Evolutionary conservation across 2,113 vertebrate species (phyloP).

Genomic region (Heterochromis multidens): DNA sequence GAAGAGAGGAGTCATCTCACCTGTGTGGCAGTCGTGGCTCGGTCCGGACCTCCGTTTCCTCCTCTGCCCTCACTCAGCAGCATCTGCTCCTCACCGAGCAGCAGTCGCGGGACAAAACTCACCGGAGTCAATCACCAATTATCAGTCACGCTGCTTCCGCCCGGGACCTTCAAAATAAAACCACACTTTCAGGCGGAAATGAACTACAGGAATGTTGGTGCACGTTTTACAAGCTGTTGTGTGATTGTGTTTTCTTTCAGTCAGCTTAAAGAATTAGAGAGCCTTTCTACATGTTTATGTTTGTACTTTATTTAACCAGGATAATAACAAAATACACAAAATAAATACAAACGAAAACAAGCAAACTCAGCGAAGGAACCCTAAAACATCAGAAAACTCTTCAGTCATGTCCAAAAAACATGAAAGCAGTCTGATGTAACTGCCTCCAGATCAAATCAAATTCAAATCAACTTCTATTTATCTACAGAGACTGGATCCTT

Average conservation of each 20-base stretch:
- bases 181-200: too few relatives aligned
- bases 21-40: background rate
- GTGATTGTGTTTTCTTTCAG: background rate
- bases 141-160: background rate
- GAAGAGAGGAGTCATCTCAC: background rate
- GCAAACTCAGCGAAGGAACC: background rate
- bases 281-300: background rate
- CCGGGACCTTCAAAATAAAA: constrained; percentile 11
- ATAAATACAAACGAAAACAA: too few relatives aligned
- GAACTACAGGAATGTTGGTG: background rate
- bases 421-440: background rate
- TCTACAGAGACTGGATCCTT: background rate
- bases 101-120: background rate
- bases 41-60: background rate
- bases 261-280: too few relatives aligned
- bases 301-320: background rate
- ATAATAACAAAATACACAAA: background rate
- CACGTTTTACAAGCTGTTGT: background rate
- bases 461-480: background rate
- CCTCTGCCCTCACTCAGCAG: background rate
- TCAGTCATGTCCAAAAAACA: too few relatives aligned
- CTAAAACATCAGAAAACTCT: background rate
- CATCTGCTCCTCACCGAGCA: background rate
- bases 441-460: background rate
- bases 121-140: background rate